Base-by-base conservation (phyloP, 1,140 invertebrate genomes). In the Battus philenor region DNA sequence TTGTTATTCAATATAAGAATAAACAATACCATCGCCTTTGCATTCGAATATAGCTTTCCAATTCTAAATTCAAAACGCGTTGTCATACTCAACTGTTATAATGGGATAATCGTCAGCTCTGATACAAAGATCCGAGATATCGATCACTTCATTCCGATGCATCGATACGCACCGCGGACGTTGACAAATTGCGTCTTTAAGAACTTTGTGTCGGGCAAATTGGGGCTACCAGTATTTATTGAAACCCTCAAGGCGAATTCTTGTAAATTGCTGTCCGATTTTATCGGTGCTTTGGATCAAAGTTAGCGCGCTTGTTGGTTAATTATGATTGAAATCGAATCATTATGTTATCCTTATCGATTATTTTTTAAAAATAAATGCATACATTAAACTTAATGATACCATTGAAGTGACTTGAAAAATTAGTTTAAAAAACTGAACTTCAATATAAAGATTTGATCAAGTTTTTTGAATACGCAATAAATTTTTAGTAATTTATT, bases 171-270 rank as follows among this genome's bases (percentile, higher is more conserved):
- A 59, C 59, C 59, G 55, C 62, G 44, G 71, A 82, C 75, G 62
- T 71, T 71, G 75, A 82, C 75, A 76, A 79, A 79, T 79, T 72
- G 64, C 66, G 56, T 54, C 57, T 68, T 61, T 51, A 54, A 57
- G 50, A 52, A 63, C 36, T 67, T 71, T 68, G 67, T 64, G 56
- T 54, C 59, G 34, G 65, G 70, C 73, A 70, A 77, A 77, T 80
- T 77, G 74, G 68, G 60, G 59, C 59, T 69, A 60, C 57, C 54
- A 34, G 63, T 69, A 59, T 69, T 70, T 65, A 60, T 67, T 54
- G 36, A 44, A 30, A 52, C 17, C 44, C 46, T 39, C 57, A 47
- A 43, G 53, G 45, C 45, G 43, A 58, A 58, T 51, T 45, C 44
- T 54, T 46, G 38, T 53, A 58, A 49, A 32, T 26, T 8, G 10